A percentile compares a stretch with the other conserved stretches of the same genome.
These are phyloP conservation scores for Pristionchus exspectatus DNA, from an alignment of 2,888 invertebrate genomes.

Conservation along the genomic window DNA sequence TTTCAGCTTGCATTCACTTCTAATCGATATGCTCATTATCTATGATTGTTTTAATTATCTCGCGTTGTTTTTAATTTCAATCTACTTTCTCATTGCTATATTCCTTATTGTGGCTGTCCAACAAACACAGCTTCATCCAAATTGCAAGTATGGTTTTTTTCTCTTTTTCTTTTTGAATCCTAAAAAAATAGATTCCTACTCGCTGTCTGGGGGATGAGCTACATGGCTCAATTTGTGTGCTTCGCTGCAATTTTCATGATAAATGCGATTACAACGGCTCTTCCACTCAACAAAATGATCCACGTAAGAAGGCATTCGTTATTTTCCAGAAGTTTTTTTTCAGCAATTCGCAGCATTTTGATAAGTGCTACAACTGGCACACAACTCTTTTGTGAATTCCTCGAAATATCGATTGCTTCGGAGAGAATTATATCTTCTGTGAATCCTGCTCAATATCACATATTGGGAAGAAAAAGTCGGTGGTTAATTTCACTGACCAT, in stretches of 20 bases:
- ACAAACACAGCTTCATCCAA: not conserved
- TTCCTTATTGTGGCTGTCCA: not conserved
- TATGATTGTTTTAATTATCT: not conserved
- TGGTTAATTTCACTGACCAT: not conserved
- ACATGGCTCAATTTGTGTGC: not conserved
- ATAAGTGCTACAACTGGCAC: not conserved
- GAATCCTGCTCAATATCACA: not conserved
- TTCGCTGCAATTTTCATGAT: not conserved
- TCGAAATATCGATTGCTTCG: not conserved
- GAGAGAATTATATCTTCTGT: not conserved
- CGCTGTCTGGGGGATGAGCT: not conserved
- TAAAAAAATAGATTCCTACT: constrained; percentile 19
- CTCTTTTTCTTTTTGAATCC: not conserved
- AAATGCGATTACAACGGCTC: not conserved
- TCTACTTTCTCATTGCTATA: not conserved
- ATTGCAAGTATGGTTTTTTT: constrained; percentile 1
- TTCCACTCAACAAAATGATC: not conserved
- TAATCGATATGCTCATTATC: not conserved
- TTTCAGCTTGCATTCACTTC: not conserved
- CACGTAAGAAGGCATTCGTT: not conserved
- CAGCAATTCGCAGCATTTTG: not conserved
- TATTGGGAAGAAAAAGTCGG: not conserved
- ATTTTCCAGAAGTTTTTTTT: not conserved
- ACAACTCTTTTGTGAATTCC: not conserved
- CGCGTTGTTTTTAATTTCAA: not conserved